Evolutionary conservation across 2,888 invertebrate genomes (phyloP), one percentile per base, ranked within the genome.

Genomic region (Amphimallon solstitiale): DNA sequence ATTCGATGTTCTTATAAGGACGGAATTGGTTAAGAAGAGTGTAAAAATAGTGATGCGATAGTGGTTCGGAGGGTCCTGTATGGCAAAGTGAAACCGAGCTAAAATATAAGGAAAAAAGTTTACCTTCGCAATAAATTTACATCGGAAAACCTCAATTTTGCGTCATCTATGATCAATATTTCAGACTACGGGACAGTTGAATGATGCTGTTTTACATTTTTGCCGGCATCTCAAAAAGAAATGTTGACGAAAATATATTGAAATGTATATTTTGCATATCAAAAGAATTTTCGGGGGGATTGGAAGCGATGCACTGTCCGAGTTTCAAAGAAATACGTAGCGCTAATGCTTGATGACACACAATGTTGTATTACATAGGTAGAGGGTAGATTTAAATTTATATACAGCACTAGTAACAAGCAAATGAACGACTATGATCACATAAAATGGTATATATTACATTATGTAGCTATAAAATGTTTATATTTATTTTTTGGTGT

Each of bases 191-290:
- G 19, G 43, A 40, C 43, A 45, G 51, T 15, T 35, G 51, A 51
- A 51, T 51, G 51, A 51, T 51, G 51, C 35, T 51, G 51, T 15
- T 51, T 51, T 51, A 51, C 51, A 51, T 51, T 35, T 51, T 35
- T 34, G 23, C 35, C 35, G 23, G 17, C 35, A 35, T 17, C 29
- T 51, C 51, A 49, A 49, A 51, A 49, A 51, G n/a, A 51, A 35
- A 51, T 51, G 51, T 35, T 19, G 51, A 51, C 51, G 51, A 51
- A 35, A 35, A 35, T 51, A 51, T 51, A 51, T 51, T 17, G 51
- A 51, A 51, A 51, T 51, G 35, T 51, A 35, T 35, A 51, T 51
- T 51, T 51, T 51, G n/a, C 51, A 51, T 51, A 51, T 51, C 51
- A 51, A 51, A 51, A 17, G 7, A 17, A 21, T 10, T 35, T 51